Evolutionary conservation across 2,888 invertebrate species (phyloP).

Genomic region (Temnothorax unifasciatus): DNA sequence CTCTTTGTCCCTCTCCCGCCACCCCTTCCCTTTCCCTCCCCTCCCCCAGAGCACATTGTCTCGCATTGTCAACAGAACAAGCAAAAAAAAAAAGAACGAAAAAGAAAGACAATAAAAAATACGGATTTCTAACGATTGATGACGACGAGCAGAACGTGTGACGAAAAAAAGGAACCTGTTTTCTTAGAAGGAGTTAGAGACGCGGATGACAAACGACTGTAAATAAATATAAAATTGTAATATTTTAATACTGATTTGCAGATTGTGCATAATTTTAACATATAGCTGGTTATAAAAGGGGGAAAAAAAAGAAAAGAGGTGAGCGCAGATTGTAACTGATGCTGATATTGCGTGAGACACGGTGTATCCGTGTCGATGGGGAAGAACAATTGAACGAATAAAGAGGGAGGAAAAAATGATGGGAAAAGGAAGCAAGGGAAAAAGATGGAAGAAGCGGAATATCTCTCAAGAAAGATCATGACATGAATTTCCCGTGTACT

Average conservation of each 20-base stretch:
- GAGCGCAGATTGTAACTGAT: slow-evolving; percentile 82
- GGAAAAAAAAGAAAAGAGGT: not conserved
- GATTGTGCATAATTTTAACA: slow-evolving; percentile 86
- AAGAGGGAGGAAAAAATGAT: slow-evolving; percentile 81
- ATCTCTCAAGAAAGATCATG: slow-evolving; percentile 84
- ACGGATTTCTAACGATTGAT: slow-evolving; percentile 68
- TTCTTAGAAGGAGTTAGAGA: slow-evolving; percentile 76
- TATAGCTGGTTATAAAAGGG: slow-evolving; percentile 76
- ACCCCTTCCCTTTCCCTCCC: not conserved
- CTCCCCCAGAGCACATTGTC: slow-evolving; percentile 1
- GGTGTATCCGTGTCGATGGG: slow-evolving; percentile 77
- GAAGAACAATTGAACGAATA: slow-evolving; percentile 75
- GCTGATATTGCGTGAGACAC: slow-evolving; percentile 27
- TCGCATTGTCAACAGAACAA: no score
- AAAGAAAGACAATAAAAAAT: not conserved
- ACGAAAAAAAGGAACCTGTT: slow-evolving; percentile 66
- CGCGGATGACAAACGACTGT: slow-evolving; percentile 78
- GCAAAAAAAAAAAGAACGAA: slow-evolving; percentile 25
- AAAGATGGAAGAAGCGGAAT: slow-evolving; percentile 1
- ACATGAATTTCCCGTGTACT: slow-evolving; percentile 87
- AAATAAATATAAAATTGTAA: slow-evolving; percentile 87
- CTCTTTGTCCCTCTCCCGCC: slow-evolving; percentile 64
- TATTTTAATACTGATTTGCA: slow-evolving; percentile 87
- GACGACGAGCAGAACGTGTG: slow-evolving; percentile 69
- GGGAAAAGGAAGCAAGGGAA: slow-evolving; percentile 48